Conservation (phyloP, 2,888 invertebrate species). For the Calameuta pallipes region DNA sequence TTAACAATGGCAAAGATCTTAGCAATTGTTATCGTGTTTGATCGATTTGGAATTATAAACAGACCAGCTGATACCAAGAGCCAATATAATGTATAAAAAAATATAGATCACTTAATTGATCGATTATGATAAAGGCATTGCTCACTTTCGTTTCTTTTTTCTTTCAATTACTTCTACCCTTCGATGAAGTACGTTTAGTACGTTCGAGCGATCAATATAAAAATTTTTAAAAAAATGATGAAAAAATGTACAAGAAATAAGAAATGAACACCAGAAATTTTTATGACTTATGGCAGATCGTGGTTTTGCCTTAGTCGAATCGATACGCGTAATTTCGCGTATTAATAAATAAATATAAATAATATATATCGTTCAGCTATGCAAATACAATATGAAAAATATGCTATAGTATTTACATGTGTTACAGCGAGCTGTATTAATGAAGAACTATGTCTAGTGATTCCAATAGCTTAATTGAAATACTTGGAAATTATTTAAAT, state of each 20-base stretch:
- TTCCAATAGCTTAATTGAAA: too few relatives aligned
- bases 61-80: slow-evolving; percentile 21
- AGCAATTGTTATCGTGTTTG: background rate
- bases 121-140: slow-evolving; percentile 1
- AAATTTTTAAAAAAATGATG: background rate
- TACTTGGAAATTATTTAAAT: too few relatives aligned
- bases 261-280: background rate
- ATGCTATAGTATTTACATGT: background rate
- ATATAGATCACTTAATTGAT: slow-evolving; percentile 5
- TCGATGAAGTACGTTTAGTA: background rate
- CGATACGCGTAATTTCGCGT: background rate
- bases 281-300: background rate
- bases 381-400: slow-evolving; percentile 13
- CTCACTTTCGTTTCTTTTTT: background rate
- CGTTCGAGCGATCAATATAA: background rate
- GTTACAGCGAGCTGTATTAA: background rate
- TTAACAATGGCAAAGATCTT: background rate
- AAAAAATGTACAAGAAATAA: background rate
- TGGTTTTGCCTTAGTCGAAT: background rate
- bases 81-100: slow-evolving; percentile 16
- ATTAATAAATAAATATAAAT: slow-evolving; percentile 34
- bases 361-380: slow-evolving; percentile 29
- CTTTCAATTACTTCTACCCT: background rate
- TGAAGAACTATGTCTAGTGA: too few relatives aligned
- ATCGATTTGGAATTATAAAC: slow-evolving; percentile 6